Evolutionary conservation across 2,113 vertebrate species (phyloP).

Genomic region (Tupaia tana): DNA sequence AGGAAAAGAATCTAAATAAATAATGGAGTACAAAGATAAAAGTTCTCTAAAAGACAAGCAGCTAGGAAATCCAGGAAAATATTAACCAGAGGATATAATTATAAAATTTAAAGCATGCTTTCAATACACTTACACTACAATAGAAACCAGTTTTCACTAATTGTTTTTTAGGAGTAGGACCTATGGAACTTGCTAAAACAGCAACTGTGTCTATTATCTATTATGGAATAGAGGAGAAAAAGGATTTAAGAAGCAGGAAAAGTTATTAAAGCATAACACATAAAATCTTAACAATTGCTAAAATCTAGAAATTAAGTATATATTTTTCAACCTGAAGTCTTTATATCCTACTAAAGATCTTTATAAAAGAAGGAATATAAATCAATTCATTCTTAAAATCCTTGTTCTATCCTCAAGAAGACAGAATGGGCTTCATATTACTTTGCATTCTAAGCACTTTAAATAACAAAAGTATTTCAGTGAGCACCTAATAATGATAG

Average conservation of each 20-base stretch:
- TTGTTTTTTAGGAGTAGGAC: conserved; percentile 34
- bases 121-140: neutral
- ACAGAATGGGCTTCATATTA: neutral
- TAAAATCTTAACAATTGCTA: conserved; percentile 16
- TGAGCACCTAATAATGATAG: neutral
- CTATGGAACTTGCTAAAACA: conserved; percentile 30
- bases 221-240: neutral
- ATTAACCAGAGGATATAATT: neutral
- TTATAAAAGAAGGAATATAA: neutral
- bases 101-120: neutral
- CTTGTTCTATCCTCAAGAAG: neutral
- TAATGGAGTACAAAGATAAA: neutral
- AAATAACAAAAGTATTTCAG: neutral
- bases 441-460: neutral
- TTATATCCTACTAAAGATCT: neutral
- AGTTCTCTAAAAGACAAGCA: neutral
- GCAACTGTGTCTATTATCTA: neutral
- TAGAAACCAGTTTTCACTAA: neutral
- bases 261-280: neutral
- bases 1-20: conserved; percentile 17
- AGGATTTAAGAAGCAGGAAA: neutral
- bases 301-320: conserved; percentile 12
- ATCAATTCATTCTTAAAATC: neutral
- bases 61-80: neutral
- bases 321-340: conserved; percentile 8